Evolutionary conservation across 2,888 invertebrate genomes (phyloP).

Genomic region (Willowsia nigromaculata): DNA sequence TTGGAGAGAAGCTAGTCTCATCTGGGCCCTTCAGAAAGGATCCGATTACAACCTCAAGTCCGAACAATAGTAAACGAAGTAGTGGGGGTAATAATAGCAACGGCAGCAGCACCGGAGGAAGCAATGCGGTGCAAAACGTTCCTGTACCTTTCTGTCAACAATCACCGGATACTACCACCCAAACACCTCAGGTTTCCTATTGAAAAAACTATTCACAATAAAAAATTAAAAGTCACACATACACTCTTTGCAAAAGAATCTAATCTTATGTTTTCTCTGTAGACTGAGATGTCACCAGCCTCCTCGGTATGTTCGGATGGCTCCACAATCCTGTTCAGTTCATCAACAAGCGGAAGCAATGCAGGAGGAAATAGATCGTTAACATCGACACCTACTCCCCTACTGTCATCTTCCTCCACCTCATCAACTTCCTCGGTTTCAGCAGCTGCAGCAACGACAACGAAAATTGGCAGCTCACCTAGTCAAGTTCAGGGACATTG

Average conservation of each 20-base stretch:
- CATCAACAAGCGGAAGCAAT: slow-evolving; percentile 59
- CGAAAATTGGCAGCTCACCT: slow-evolving; percentile 71
- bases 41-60: slow-evolving; percentile 70
- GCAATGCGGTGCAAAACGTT: slow-evolving; percentile 69
- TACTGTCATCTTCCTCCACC: slow-evolving; percentile 56
- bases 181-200: slow-evolving; percentile 77
- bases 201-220: slow-evolving; percentile 14
- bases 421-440: slow-evolving; percentile 47
- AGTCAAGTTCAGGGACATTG: slow-evolving; percentile 72
- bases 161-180: slow-evolving; percentile 78
- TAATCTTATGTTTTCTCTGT: slow-evolving; percentile 35
- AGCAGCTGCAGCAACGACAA: slow-evolving; percentile 27
- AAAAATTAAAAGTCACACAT: slow-evolving; percentile 20
- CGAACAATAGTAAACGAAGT: slow-evolving; percentile 39
- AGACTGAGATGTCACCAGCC: slow-evolving; percentile 78
- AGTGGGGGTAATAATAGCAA: background rate
- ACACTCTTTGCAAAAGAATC: background rate
- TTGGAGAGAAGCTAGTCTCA: slow-evolving; percentile 68
- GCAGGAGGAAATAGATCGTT: slow-evolving; percentile 68
- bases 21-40: slow-evolving; percentile 69
- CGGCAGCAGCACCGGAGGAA: background rate
- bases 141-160: slow-evolving; percentile 78
- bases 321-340: slow-evolving; percentile 64
- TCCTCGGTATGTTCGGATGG: slow-evolving; percentile 78
- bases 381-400: slow-evolving; percentile 75